A percentile compares a stretch with the other conserved stretches of the same genome.
Conservation (phyloP, 1,140 invertebrate genomes). For the Ditylenchus dipsaci region DNA sequence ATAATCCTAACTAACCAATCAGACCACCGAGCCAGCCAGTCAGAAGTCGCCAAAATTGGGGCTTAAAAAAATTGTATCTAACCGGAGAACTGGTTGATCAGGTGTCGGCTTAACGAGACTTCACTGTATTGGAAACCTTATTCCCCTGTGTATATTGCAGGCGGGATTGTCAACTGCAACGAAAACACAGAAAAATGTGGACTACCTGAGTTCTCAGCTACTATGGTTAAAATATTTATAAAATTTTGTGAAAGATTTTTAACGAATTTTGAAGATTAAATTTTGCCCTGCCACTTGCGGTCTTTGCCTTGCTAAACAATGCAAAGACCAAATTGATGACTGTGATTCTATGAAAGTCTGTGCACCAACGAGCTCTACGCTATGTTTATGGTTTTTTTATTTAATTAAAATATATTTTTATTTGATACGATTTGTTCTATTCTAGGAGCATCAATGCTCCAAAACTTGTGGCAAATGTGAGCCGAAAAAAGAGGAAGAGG, state of each 20-base stretch:
- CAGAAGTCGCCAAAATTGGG: too few species aligned
- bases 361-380: conserved; percentile 41
- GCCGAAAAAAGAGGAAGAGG: conserved; percentile 27
- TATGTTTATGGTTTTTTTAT: conserved; percentile 41
- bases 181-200: conserved; percentile 28
- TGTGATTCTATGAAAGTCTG: conserved; percentile 42
- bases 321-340: conserved; percentile 41
- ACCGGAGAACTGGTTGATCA: too few species aligned
- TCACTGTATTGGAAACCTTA: too few species aligned
- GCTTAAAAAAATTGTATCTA: too few species aligned
- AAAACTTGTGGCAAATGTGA: conserved; percentile 41
- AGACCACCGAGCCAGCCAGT: too few species aligned
- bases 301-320: conserved; percentile 36
- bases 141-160: too few species aligned
- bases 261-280: conserved; percentile 47
- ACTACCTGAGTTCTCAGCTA: conserved; percentile 32
- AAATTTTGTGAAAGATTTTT: too few species aligned
- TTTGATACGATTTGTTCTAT: too few species aligned
- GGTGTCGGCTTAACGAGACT: too few species aligned
- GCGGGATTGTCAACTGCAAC: conserved; percentile 42
- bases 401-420: too few species aligned
- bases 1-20: too few species aligned
- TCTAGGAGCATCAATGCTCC: conserved; percentile 41
- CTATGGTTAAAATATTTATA: too few species aligned
- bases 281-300: conserved; percentile 48